Conservation (phyloP, 2,113 vertebrate genomes). For the Ceratotherium simum region DNA sequence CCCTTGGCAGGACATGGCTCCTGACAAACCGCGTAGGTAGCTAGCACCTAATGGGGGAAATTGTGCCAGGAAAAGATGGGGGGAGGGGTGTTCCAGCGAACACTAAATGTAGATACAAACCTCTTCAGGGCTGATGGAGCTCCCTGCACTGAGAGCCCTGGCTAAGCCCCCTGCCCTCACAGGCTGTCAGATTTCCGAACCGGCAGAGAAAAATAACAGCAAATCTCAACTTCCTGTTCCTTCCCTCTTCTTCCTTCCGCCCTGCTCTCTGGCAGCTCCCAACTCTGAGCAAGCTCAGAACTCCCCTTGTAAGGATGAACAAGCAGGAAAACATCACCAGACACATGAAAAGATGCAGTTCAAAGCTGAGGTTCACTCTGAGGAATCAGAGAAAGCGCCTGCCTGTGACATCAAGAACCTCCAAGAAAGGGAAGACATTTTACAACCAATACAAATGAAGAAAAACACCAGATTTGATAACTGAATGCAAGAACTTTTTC, state of each 20-base stretch:
- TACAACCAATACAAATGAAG: conserved; percentile 12
- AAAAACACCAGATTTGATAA: neutral
- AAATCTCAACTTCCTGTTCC: neutral
- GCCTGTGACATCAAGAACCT: conserved; percentile 44
- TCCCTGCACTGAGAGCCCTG: neutral
- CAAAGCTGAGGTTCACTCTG: conserved; percentile 58
- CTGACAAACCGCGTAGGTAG: fast-evolving
- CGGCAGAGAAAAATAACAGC: neutral
- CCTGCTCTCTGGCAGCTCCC: neutral
- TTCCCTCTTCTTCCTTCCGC: neutral
- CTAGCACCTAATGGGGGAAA: neutral
- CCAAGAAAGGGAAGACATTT: conserved; percentile 39
- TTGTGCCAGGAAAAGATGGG: neutral
- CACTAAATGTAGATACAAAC: neutral
- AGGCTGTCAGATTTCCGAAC: neutral
- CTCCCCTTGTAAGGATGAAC: neutral
- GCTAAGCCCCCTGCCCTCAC: neutral
- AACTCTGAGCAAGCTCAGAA: neutral
- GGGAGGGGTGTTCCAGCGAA: neutral
- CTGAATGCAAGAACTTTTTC: neutral
- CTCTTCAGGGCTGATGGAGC: neutral
- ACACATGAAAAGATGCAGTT: conserved; percentile 56
- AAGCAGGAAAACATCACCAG: conserved; percentile 52
- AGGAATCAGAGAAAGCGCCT: conserved; percentile 29
- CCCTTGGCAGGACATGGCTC: neutral